Conservation (phyloP, 2,113 vertebrate genomes). For the Poeciliopsis turrubarensis region DNA sequence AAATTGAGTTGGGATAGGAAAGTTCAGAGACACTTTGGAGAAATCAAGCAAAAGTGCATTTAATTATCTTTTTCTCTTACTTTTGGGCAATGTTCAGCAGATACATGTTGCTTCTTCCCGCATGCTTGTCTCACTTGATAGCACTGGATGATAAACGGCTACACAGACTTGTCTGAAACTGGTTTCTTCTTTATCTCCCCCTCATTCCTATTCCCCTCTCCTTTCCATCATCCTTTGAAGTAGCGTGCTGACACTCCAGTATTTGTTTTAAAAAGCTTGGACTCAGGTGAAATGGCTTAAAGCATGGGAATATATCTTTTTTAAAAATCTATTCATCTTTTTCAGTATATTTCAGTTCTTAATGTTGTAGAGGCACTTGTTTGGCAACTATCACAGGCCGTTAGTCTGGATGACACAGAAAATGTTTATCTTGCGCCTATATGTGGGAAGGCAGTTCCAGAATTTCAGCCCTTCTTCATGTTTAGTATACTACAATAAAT, state of each 20-base stretch:
- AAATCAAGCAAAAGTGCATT: constrained; percentile 1
- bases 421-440: constrained; percentile 30
- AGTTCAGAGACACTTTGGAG: background rate
- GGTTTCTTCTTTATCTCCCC: constrained; percentile 41
- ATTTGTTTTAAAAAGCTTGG: constrained; percentile 36
- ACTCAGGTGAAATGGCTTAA: constrained; percentile 20
- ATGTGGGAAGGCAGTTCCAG: constrained; percentile 20
- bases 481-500: constrained; percentile 47
- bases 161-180: constrained; percentile 37
- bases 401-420: constrained; percentile 17
- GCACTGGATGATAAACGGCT: constrained; percentile 51
- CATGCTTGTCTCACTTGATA: constrained; percentile 49
- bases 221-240: constrained; percentile 47
- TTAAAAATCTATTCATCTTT: background rate
- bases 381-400: constrained; percentile 12
- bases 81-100: constrained; percentile 3
- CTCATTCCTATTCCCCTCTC: constrained; percentile 26
- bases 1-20: background rate
- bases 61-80: background rate
- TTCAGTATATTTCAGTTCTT: constrained; percentile 5
- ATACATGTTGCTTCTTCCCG: constrained; percentile 34
- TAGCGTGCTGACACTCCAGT: constrained; percentile 10
- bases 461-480: constrained; percentile 5
- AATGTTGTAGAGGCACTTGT: constrained; percentile 6
- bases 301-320: constrained; percentile 18